These are phyloP conservation scores for Chamaetylas fuelleborni DNA, from an alignment of 2,113 vertebrate genomes.

Conservation along the genomic window DNA sequence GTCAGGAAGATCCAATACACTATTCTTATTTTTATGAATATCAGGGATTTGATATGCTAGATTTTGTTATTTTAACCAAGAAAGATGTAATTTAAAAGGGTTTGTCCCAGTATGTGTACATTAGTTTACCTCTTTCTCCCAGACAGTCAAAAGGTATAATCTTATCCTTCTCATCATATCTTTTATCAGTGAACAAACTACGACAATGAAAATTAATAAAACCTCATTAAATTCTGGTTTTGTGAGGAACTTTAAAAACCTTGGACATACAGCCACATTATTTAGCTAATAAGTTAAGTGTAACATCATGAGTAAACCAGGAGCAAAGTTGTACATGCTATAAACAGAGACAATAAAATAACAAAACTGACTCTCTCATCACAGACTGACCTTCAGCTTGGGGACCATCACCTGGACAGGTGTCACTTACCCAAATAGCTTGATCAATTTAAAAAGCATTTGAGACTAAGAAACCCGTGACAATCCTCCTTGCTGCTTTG, in stretches of 20 bases:
- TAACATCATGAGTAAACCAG: not conserved
- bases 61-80: not conserved
- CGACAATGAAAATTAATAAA: not conserved
- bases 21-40: not conserved
- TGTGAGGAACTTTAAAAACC: not conserved
- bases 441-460: not conserved
- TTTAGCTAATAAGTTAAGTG: not conserved
- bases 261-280: not conserved
- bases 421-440: rapidly evolving
- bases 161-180: not conserved
- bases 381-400: not conserved
- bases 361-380: not conserved
- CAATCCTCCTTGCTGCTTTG: not conserved
- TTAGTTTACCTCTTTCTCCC: not conserved
- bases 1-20: not conserved
- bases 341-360: not conserved
- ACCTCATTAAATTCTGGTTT: not conserved
- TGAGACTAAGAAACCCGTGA: not conserved
- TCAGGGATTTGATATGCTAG: not conserved
- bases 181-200: not conserved
- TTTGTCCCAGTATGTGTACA: not conserved
- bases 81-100: not conserved
- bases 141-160: not conserved
- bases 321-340: not conserved
- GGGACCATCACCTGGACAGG: not conserved